phyloP scores from a whole-genome alignment of 1,140 invertebrate genomes.

The Drosophila pallidifrons region DNA sequence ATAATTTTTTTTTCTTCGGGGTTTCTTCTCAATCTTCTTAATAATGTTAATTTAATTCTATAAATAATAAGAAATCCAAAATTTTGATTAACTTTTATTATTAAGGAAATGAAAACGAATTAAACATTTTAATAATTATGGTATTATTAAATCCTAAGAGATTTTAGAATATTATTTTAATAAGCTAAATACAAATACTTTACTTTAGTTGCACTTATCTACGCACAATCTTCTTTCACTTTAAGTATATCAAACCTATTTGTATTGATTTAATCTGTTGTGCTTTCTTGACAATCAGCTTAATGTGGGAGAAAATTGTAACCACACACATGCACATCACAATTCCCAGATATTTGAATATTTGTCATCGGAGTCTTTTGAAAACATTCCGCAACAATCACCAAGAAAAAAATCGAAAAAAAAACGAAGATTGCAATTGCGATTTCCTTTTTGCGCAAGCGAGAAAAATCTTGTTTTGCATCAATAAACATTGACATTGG shows the following conservation, averaged over 20 bases:
- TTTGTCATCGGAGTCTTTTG: slow-evolving; percentile 34
- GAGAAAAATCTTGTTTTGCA: slow-evolving; percentile 76
- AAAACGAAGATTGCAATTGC: slow-evolving; percentile 45
- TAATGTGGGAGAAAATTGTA: slow-evolving; percentile 1
- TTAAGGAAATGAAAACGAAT: too few species aligned
- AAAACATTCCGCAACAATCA: slow-evolving; percentile 30
- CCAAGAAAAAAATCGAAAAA: slow-evolving; percentile 33
- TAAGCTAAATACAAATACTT: not conserved
- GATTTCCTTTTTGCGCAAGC: slow-evolving; percentile 48
- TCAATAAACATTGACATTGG: slow-evolving; percentile 81
- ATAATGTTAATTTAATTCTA: too few species aligned
- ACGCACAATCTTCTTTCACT: too few species aligned
- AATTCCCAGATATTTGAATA: not conserved
- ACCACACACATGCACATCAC: not conserved
- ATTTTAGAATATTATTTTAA: too few species aligned
- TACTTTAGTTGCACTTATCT: not conserved
- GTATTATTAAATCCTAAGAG: too few species aligned
- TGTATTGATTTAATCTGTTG: not conserved
- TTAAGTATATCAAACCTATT: not conserved
- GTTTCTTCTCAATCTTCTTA: too few species aligned
- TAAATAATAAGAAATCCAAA: too few species aligned
- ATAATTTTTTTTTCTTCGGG: too few species aligned
- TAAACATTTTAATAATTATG: too few species aligned
- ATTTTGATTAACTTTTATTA: too few species aligned
- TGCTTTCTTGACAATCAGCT: not conserved